A percentile compares a stretch with the other conserved stretches of the same genome.
Conservation (phyloP, 37 sponge, comb jelly and placozoan genomes). For the Sycon ciliatum region DNA sequence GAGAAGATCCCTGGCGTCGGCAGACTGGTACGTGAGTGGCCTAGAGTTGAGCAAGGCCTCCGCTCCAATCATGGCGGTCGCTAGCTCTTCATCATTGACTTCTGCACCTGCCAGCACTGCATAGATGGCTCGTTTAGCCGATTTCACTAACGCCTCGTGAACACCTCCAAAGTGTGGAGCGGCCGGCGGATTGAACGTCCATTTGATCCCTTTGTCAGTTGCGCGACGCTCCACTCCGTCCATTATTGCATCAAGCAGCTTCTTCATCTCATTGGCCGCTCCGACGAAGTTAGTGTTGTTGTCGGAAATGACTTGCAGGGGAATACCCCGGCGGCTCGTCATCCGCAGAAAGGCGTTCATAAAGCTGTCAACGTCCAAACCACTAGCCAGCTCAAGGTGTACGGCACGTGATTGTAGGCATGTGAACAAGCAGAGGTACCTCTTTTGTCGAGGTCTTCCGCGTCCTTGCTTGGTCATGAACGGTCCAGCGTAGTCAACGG, state of each 20-base stretch:
- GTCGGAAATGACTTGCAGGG: background rate
- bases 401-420: too few relatives aligned
- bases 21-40: too few relatives aligned
- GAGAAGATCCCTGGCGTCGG: too few relatives aligned
- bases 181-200: constrained; percentile 20
- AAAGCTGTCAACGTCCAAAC: constrained; percentile 19
- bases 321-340: background rate
- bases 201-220: constrained; percentile 11
- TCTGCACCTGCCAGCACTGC: too few relatives aligned
- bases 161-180: constrained; percentile 29
- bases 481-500: constrained; percentile 39
- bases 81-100: too few relatives aligned
- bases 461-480: constrained; percentile 16
- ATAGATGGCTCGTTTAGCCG: too few relatives aligned
- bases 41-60: too few relatives aligned
- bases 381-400: constrained; percentile 28
- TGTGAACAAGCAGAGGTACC: constrained; percentile 19
- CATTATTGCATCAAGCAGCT: constrained; percentile 5
- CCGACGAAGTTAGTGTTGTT: too few relatives aligned
- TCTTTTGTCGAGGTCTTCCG: constrained; percentile 11
- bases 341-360: constrained; percentile 12
- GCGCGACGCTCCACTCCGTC: too few relatives aligned
- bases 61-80: too few relatives aligned
- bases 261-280: constrained; percentile 19
- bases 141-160: too few relatives aligned